Evolutionary conservation across 2,888 invertebrate genomes (phyloP).

Genomic region (Ellobium chinense): DNA sequence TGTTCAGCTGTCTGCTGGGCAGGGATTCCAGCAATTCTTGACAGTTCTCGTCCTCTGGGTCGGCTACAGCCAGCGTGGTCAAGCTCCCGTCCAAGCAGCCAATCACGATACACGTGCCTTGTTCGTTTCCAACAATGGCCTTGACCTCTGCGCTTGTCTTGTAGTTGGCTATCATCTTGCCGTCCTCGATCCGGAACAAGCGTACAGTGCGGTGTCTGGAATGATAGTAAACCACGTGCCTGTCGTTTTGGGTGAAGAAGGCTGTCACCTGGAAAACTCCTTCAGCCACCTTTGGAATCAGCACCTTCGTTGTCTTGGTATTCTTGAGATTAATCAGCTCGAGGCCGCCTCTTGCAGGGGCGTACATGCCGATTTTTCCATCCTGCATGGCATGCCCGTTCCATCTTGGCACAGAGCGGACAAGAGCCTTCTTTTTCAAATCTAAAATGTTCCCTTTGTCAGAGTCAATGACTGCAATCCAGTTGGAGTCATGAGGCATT

Average conservation of each 20-base stretch:
- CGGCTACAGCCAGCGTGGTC: constrained; percentile 90
- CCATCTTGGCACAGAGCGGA: constrained; percentile 94
- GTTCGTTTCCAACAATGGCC: constrained; percentile 71
- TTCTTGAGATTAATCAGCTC: constrained; percentile 93
- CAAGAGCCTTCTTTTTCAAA: constrained; percentile 90
- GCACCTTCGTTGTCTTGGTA: constrained; percentile 91
- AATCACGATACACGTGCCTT: constrained; percentile 82
- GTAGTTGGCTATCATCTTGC: constrained; percentile 93
- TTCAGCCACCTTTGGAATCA: constrained; percentile 93
- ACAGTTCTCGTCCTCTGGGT: constrained; percentile 79
- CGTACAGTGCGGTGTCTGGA: constrained; percentile 96
- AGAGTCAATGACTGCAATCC: constrained; percentile 92
- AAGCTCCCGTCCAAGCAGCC: constrained; percentile 97
- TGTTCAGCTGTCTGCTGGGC: constrained; percentile 65
- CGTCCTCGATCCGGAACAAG: constrained; percentile 93
- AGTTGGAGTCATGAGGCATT: constrained; percentile 81
- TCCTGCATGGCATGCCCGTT: constrained; percentile 85
- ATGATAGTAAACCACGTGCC: constrained; percentile 98
- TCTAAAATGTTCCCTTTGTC: constrained; percentile 93
- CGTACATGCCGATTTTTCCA: constrained; percentile 91
- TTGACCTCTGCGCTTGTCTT: constrained; percentile 77
- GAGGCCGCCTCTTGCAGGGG: constrained; percentile 93
- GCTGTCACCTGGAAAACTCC: constrained; percentile 96
- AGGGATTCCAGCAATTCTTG: constrained; percentile 68
- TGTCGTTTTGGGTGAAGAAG: constrained; percentile 94